Conservation (phyloP, 1,140 invertebrate species). For the Bactericera cockerelli region DNA sequence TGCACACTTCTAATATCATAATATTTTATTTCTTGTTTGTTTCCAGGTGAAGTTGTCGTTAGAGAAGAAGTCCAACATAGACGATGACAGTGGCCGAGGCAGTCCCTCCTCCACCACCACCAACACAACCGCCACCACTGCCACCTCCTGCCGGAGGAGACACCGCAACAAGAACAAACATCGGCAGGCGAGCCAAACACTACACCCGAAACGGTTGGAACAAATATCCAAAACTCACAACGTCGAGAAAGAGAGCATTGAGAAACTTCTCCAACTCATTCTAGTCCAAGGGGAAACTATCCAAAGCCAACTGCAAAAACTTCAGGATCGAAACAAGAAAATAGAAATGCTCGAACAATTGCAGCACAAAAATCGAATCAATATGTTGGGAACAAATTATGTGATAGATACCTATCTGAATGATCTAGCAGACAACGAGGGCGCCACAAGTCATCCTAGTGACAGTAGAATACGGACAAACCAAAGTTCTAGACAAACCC, state of each 20-base stretch:
- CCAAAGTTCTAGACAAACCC: not conserved
- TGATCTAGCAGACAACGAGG: constrained; percentile 20
- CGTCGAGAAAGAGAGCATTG: constrained; percentile 29
- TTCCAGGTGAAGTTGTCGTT: not conserved
- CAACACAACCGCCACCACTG: constrained; percentile 15
- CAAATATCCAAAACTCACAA: constrained; percentile 20
- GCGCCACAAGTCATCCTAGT: not conserved
- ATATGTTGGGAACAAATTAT: constrained; percentile 63
- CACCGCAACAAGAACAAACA: constrained; percentile 11
- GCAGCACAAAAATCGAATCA: constrained; percentile 47
- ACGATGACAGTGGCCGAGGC: constrained; percentile 20
- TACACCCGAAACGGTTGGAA: constrained; percentile 21
- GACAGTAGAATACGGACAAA: constrained; percentile 10
- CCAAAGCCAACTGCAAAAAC: constrained; percentile 45
- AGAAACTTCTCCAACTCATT: constrained; percentile 56
- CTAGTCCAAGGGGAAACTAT: constrained; percentile 68
- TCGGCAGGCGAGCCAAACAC: constrained; percentile 15
- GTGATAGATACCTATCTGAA: constrained; percentile 60
- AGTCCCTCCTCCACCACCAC: constrained; percentile 17
- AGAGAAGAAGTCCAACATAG: constrained; percentile 3
- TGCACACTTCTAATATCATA: too few species aligned
- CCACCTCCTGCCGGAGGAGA: constrained; percentile 22
- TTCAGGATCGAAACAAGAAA: constrained; percentile 56
- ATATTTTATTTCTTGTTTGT: too few species aligned
- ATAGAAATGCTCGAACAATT: constrained; percentile 60